Evolutionary conservation across 2,113 vertebrate species (phyloP).

Genomic region (Corythoichthys haematopterus): DNA sequence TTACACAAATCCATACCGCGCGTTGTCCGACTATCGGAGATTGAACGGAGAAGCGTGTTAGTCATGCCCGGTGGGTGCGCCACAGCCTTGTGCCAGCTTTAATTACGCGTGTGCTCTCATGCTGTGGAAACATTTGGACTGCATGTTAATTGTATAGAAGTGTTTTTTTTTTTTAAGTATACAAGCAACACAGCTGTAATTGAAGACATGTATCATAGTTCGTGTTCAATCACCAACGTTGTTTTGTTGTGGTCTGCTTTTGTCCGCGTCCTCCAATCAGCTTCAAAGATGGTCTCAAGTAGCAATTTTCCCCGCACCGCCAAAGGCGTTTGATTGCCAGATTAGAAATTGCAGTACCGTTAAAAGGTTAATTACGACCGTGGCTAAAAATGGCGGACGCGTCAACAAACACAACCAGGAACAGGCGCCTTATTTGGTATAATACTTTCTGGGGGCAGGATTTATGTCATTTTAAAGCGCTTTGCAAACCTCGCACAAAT

Average conservation of each 20-base stretch:
- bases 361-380: constrained; percentile 51
- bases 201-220: too few relatives aligned
- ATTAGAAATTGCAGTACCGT: constrained; percentile 33
- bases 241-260: not conserved
- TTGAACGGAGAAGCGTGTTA: constrained; percentile 23
- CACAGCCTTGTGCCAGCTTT: constrained; percentile 5
- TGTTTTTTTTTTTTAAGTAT: not conserved
- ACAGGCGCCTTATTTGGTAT: constrained; percentile 18
- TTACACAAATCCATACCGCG: constrained; percentile 28
- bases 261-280: constrained; percentile 3
- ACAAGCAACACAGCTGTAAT: not conserved
- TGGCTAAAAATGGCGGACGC: constrained; percentile 32
- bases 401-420: constrained; percentile 27
- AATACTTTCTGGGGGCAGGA: constrained; percentile 23
- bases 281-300: constrained; percentile 32
- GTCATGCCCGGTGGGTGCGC: constrained; percentile 20
- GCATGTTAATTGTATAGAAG: not conserved
- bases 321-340: constrained; percentile 35
- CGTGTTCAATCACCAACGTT: not conserved
- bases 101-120: constrained; percentile 10
- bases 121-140: constrained; percentile 29
- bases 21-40: constrained; percentile 14
- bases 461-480: constrained; percentile 4
- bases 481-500: constrained; percentile 30
- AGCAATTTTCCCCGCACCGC: constrained; percentile 16